phyloP scores from a whole-genome alignment of 2,113 vertebrate genomes.

The Phocoena phocoena region DNA sequence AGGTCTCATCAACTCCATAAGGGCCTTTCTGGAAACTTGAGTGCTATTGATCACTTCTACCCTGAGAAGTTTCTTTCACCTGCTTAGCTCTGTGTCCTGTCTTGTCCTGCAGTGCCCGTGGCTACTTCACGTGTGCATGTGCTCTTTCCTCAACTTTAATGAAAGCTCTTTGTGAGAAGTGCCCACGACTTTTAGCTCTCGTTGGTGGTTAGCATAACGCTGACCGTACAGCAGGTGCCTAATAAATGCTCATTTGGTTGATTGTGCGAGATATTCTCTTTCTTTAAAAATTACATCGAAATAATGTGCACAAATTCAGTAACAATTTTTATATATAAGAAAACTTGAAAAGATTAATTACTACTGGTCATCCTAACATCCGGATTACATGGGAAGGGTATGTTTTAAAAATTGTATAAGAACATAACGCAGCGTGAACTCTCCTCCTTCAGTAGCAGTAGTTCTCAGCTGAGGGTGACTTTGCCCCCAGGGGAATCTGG shows the following conservation, averaged over 20 bases:
- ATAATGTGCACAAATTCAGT: background rate
- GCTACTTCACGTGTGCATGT: background rate
- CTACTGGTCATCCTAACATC: background rate
- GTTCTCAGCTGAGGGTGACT: background rate
- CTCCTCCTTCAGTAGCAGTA: background rate
- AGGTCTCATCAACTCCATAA: background rate
- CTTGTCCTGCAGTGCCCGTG: background rate
- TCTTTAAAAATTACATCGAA: conserved; percentile 10
- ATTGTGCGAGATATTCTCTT: background rate
- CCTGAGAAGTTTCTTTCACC: background rate
- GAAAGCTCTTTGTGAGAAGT: background rate
- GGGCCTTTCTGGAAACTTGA: background rate
- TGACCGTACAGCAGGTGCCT: background rate
- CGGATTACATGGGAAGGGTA: background rate
- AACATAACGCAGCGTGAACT: background rate
- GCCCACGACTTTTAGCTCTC: background rate
- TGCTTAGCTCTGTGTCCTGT: background rate
- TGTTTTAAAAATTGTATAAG: conserved; percentile 14
- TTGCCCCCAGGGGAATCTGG: background rate
- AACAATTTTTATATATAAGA: background rate
- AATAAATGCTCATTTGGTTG: background rate
- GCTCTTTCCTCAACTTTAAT: background rate
- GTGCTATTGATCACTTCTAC: background rate
- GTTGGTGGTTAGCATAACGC: background rate
- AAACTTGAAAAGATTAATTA: conserved; percentile 1